Conservation (phyloP, 2,888 invertebrate species). For the Choreutis nemorana region DNA sequence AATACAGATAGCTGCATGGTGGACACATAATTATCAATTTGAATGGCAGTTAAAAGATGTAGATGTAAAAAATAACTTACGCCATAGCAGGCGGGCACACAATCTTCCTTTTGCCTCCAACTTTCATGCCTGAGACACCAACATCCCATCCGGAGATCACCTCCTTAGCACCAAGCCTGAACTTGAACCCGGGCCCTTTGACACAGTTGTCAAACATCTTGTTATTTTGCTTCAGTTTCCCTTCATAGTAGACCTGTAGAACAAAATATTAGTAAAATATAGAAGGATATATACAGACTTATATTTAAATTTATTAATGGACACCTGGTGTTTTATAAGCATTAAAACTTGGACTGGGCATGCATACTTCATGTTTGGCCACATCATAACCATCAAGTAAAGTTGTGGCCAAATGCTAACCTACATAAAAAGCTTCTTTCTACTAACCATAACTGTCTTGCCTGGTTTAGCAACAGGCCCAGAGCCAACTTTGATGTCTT, state of each 20-base stretch:
- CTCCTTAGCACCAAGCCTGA: slow-evolving; percentile 83
- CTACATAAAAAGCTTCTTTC: neutral
- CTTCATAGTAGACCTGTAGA: slow-evolving; percentile 81
- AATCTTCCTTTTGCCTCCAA: slow-evolving; percentile 89
- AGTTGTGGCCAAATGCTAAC: too few species aligned
- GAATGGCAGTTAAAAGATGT: too few species aligned
- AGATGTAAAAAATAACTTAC: slow-evolving; percentile 64
- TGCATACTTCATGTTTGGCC: too few species aligned
- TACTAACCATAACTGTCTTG: slow-evolving; percentile 68
- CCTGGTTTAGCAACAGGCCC: slow-evolving; percentile 82
- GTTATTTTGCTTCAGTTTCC: slow-evolving; percentile 81
- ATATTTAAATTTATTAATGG: neutral
- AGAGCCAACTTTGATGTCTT: slow-evolving; percentile 82
- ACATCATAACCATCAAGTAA: slow-evolving; percentile 2
- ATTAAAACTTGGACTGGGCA: too few species aligned
- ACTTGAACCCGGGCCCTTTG: slow-evolving; percentile 85
- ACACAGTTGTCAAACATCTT: slow-evolving; percentile 84
- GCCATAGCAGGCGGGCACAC: slow-evolving; percentile 86
- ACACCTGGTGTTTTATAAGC: neutral
- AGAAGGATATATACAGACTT: neutral
- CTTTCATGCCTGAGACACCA: slow-evolving; percentile 91
- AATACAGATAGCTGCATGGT: too few species aligned
- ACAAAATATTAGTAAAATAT: slow-evolving; percentile 1
- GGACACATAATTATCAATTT: too few species aligned
- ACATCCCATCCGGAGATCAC: slow-evolving; percentile 93